These are phyloP conservation scores for Danio albolineatus DNA, from an alignment of 2,797 vertebrate species.

Conservation along the genomic window DNA sequence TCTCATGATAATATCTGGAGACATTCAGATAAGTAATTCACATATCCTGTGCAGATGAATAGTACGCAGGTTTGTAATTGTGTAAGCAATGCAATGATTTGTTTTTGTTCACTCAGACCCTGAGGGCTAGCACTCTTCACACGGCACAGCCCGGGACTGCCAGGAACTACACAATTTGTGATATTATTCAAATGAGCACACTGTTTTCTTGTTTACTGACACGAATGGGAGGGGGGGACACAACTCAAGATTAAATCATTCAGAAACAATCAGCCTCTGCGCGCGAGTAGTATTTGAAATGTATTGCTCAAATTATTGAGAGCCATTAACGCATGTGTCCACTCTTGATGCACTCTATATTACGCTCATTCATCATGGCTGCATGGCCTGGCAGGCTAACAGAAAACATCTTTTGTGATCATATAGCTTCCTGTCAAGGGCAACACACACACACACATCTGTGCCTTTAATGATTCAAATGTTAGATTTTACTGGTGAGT, in stretches of 20 bases:
- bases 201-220: conserved; percentile 74
- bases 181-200: conserved; percentile 78
- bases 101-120: conserved; percentile 57
- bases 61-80: conserved; percentile 55
- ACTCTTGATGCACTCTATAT: conserved; percentile 78
- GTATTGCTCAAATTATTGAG: conserved; percentile 56
- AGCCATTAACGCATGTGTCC: conserved; percentile 67
- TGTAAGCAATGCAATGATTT: conserved; percentile 55
- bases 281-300: conserved; percentile 56
- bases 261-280: conserved; percentile 63
- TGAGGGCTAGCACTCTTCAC: conserved; percentile 61
- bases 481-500: conserved; percentile 75
- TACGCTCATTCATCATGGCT: conserved; percentile 82
- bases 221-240: conserved; percentile 63
- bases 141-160: conserved; percentile 58
- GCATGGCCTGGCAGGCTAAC: conserved; percentile 78
- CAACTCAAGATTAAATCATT: conserved; percentile 72
- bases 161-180: conserved; percentile 69
- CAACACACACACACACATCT: conserved; percentile 63
- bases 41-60: conserved; percentile 63
- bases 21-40: conserved; percentile 62
- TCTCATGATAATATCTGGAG: conserved; percentile 56
- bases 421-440: conserved; percentile 80
- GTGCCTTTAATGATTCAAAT: conserved; percentile 78
- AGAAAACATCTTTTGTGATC: conserved; percentile 83